These are phyloP conservation scores for Pungitius pungitius DNA, from an alignment of 2,113 vertebrate species.

Conservation along the genomic window DNA sequence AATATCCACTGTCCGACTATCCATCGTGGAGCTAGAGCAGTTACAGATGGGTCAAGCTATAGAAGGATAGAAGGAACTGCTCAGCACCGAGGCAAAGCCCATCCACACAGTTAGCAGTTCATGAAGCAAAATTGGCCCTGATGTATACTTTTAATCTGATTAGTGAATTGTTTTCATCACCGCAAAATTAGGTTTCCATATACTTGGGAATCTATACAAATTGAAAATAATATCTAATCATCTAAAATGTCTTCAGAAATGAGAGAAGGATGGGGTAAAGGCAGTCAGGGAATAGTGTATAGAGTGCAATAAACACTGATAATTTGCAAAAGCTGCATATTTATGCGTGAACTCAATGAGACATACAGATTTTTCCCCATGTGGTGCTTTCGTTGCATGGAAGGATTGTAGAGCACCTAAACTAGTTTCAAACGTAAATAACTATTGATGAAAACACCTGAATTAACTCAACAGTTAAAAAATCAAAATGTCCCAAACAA, in stretches of 20 bases:
- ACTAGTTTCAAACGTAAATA: background rate
- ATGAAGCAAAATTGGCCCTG: background rate
- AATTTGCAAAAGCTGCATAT: background rate
- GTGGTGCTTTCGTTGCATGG: background rate
- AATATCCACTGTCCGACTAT: conserved; percentile 21
- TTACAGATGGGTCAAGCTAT: conserved; percentile 40
- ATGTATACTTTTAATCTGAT: background rate
- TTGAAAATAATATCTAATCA: background rate
- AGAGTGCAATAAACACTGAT: background rate
- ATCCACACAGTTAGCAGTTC: conserved; percentile 8
- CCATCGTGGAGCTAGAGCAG: conserved; percentile 19
- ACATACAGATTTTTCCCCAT: background rate
- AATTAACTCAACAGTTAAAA: background rate
- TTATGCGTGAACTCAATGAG: background rate
- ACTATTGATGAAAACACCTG: background rate
- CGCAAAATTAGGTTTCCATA: background rate
- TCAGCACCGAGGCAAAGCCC: conserved; percentile 19
- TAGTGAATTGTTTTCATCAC: background rate
- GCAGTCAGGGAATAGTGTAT: background rate
- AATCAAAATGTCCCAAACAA: background rate
- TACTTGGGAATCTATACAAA: background rate
- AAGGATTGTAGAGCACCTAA: background rate
- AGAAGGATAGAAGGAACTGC: conserved; percentile 25
- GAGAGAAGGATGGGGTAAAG: background rate
- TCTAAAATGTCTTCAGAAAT: background rate